phyloP scores from a whole-genome alignment of 1,140 invertebrate genomes.

The Nymphalis io region DNA sequence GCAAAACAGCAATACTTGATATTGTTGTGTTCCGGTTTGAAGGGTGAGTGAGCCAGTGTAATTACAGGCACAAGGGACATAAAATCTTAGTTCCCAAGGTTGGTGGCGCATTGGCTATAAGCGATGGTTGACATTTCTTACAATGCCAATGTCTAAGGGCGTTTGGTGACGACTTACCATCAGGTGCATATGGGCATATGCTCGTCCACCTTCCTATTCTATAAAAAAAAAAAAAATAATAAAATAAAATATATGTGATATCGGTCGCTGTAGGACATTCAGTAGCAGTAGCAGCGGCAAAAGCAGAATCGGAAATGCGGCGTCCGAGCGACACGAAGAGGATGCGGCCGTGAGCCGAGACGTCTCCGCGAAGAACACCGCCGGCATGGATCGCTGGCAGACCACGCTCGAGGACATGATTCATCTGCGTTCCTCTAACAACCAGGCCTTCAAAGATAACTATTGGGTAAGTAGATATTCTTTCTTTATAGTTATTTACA shows the following conservation, averaged over 20 bases:
- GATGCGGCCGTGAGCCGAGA: conserved; percentile 64
- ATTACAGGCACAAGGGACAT: too few relatives aligned
- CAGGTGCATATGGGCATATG: too few relatives aligned
- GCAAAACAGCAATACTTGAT: too few relatives aligned
- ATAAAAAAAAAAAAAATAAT: too few relatives aligned
- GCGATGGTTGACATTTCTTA: too few relatives aligned
- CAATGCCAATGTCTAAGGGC: too few relatives aligned
- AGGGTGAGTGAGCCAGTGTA: too few relatives aligned
- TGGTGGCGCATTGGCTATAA: too few relatives aligned
- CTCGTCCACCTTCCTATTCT: too few relatives aligned
- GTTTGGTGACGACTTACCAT: too few relatives aligned
- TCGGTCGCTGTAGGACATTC: conserved; percentile 56
- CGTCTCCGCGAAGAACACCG: conserved; percentile 67
- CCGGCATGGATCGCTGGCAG: conserved; percentile 77
- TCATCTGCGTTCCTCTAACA: conserved; percentile 65
- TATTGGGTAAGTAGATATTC: conserved; percentile 57
- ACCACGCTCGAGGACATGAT: conserved; percentile 77
- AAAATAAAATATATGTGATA: background rate
- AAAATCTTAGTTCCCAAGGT: too few relatives aligned
- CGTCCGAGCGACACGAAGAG: conserved; percentile 23
- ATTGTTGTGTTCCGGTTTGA: too few relatives aligned
- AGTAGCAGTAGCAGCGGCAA: conserved; percentile 49
- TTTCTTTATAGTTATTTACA: background rate
- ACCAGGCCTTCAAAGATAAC: conserved; percentile 72
- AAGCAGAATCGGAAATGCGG: conserved; percentile 48